Base-by-base conservation (phyloP, 2,888 invertebrate genomes). In the Hololepta plana region DNA sequence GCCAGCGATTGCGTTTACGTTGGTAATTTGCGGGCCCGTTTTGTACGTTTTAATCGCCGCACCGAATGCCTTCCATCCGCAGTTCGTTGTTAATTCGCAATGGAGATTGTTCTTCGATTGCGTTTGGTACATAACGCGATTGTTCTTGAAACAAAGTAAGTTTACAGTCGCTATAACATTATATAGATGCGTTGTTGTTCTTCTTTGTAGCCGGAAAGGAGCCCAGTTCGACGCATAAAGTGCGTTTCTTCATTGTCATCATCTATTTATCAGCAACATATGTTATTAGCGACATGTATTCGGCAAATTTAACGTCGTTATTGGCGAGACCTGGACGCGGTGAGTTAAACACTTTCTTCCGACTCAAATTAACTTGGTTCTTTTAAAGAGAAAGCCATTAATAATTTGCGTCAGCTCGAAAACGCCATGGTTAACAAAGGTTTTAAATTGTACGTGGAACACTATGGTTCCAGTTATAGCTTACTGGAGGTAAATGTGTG, bases 201-300 rank as follows among this genome's bases (percentile, higher is more conserved):
- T 32, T 9, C 30, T 31, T 48, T 50, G 27, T 55, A 45, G 69
- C 68, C 22, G 64, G 60, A 32, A 63, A 60, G 37, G 62, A 64
- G 32, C 68, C 72, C 1, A 67, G 67, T 14, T 60, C 62, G 26
- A 71, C 67, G 2, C 64, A 67, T 43, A 71, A 73, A 39, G 68
- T 71, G 1, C 64, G 76, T 24, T 61, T 75, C 22, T 62, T 77
- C n/a, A 63, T 68, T 8, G 67, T 73, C 14, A 51, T 77, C 3
- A 62, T 77, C 23, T 74, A 74, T 26, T 59, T 79, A n/a, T 70
- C 72, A 14, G 72, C 74, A 2, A 79, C 79, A 1, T 79, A 79
- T 45, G 75, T 79, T 3, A 67, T 79, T 24, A 74, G 72, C 0
- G 77, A 77, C 46, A 72, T 79, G 60, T 79, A 79, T 46, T 76